These are phyloP conservation scores for Melitaea cinxia DNA, from an alignment of 1,140 invertebrate species.

Conservation along the genomic window DNA sequence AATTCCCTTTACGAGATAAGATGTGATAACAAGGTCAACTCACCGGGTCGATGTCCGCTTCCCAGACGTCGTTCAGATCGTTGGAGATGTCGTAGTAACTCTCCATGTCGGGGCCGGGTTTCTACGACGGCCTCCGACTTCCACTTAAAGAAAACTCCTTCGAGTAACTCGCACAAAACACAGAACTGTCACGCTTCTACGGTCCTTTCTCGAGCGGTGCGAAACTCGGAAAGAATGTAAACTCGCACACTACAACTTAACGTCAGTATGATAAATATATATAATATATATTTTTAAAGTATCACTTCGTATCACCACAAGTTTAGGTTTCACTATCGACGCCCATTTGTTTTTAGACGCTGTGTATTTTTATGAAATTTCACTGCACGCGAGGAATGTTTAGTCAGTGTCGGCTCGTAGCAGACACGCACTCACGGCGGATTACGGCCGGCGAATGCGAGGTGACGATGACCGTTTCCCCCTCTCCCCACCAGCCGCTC, in stretches of 20 bases:
- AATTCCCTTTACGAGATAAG: constrained; percentile 55
- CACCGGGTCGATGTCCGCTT: constrained; percentile 89
- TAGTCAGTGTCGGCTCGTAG: constrained; percentile 17
- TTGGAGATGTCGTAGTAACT: constrained; percentile 86
- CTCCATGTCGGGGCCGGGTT: constrained; percentile 82
- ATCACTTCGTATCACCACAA: constrained; percentile 58
- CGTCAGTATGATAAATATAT: constrained; percentile 35
- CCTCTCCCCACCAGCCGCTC: constrained; percentile 48
- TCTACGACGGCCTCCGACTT: constrained; percentile 62
- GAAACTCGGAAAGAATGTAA: constrained; percentile 64
- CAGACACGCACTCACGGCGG: constrained; percentile 50
- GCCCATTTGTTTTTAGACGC: constrained; percentile 71
- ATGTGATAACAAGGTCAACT: constrained; percentile 77
- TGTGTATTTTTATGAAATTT: constrained; percentile 65
- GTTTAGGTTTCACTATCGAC: constrained; percentile 74
- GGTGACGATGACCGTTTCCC: constrained; percentile 43
- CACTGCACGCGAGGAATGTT: constrained; percentile 73
- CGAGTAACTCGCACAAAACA: constrained; percentile 55
- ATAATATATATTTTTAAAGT: constrained; percentile 40
- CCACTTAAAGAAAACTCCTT: constrained; percentile 55
- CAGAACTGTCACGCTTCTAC: constrained; percentile 65
- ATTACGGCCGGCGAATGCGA: constrained; percentile 64
- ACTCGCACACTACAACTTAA: constrained; percentile 55
- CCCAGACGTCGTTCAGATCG: constrained; percentile 89
- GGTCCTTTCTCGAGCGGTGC: constrained; percentile 58